These are phyloP conservation scores for Polyodon spathula DNA, from an alignment of 2,113 vertebrate species.

Conservation along the genomic window DNA sequence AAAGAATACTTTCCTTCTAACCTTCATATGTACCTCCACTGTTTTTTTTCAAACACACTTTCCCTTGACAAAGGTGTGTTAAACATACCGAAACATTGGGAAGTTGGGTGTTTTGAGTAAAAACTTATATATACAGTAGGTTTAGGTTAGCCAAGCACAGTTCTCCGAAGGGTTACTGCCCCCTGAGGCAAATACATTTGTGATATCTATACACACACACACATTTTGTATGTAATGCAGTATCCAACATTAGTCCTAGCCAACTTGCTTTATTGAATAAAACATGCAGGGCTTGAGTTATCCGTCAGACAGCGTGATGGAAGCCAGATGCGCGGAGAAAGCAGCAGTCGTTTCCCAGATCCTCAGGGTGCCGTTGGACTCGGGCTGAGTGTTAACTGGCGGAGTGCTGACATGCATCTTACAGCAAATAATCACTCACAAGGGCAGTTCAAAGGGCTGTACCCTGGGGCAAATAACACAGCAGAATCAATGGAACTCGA, in stretches of 20 bases:
- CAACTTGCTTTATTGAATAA: background rate
- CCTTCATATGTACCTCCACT: too few relatives aligned
- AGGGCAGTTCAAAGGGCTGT: constrained; percentile 73
- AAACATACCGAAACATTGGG: too few relatives aligned
- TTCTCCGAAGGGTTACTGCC: too few relatives aligned
- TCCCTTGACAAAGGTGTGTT: too few relatives aligned
- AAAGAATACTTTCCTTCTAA: too few relatives aligned
- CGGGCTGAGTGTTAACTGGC: constrained; percentile 58
- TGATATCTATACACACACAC: background rate
- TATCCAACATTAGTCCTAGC: background rate
- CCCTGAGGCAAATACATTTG: too few relatives aligned
- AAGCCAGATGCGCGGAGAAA: constrained; percentile 66
- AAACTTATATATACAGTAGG: too few relatives aligned
- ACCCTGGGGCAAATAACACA: constrained; percentile 75
- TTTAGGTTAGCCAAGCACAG: too few relatives aligned
- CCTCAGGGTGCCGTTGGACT: constrained; percentile 57
- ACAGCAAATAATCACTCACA: constrained; percentile 71
- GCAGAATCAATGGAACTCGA: constrained; percentile 68
- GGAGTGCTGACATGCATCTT: constrained; percentile 71
- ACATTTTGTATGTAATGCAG: background rate
- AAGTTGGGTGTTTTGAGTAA: too few relatives aligned
- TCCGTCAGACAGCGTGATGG: constrained; percentile 41
- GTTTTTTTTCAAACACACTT: too few relatives aligned
- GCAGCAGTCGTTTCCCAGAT: constrained; percentile 64
- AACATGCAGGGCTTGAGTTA: background rate